Evolutionary conservation across 35 echinoderm and acorn worm species (phyloP).

Genomic region (Amphiura filiformis): DNA sequence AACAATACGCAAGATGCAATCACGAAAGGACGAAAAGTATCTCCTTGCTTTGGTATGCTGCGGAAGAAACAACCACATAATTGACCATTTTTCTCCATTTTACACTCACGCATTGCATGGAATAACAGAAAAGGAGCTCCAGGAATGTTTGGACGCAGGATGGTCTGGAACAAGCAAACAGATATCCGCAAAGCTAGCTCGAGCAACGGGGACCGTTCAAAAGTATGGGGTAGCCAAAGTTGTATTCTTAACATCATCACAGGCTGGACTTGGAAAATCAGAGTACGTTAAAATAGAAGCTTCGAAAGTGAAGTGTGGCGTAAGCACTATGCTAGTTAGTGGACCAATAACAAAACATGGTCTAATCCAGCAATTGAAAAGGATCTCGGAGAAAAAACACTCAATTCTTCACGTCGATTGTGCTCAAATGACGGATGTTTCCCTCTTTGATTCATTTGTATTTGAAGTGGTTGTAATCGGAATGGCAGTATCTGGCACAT

Average conservation of each 20-base stretch:
- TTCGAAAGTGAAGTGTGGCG: not conserved
- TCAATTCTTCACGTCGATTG: conserved; percentile 2
- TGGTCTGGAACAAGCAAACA: not conserved
- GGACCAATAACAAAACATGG: conserved; percentile 19
- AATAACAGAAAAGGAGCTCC: too few species aligned
- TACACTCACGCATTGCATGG: conserved; percentile 24
- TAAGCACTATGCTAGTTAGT: not conserved
- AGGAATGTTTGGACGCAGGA: not conserved
- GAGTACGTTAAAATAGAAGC: conserved; percentile 14
- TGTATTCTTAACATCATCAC: conserved; percentile 21
- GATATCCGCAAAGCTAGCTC: too few species aligned
- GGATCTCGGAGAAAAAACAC: not conserved
- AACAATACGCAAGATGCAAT: conserved; percentile 13
- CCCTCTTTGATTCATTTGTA: conserved; percentile 18
- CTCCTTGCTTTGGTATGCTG: conserved; percentile 11
- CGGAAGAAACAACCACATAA: conserved; percentile 23
- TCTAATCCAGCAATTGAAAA: conserved; percentile 10
- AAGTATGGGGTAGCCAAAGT: not conserved
- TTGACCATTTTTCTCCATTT: conserved; percentile 30
- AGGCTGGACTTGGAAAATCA: conserved; percentile 32
- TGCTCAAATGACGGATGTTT: not conserved
- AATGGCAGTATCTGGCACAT: conserved; percentile 28
- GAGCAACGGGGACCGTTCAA: too few species aligned
- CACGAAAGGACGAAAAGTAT: not conserved
- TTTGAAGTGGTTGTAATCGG: conserved; percentile 24